phyloP scores from a whole-genome alignment of 2,113 vertebrate species.

The Rhabdomys dilectus region DNA sequence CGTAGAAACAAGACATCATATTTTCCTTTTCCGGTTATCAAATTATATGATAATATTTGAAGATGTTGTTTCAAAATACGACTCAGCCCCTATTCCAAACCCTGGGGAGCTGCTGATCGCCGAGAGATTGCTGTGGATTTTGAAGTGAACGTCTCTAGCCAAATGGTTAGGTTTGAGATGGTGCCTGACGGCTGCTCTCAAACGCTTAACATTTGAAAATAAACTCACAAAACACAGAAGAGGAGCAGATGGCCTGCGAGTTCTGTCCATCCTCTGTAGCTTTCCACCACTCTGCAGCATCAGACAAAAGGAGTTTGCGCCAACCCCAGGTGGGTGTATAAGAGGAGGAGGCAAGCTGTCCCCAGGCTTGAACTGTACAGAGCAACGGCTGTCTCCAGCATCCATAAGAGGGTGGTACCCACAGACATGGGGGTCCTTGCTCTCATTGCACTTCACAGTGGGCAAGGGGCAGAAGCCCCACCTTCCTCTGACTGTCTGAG shows the following conservation, averaged over 20 bases:
- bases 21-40: constrained; percentile 58
- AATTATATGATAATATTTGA: constrained; percentile 76
- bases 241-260: constrained; percentile 83
- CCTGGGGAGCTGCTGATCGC: constrained; percentile 35
- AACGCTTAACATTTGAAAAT: constrained; percentile 87
- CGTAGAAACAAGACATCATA: constrained; percentile 62
- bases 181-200: constrained; percentile 85
- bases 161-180: constrained; percentile 85
- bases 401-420: neutral
- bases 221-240: constrained; percentile 86
- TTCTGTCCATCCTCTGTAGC: constrained; percentile 76
- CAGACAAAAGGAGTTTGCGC: constrained; percentile 25
- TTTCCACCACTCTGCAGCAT: constrained; percentile 69
- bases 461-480: neutral
- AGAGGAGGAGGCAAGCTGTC: constrained; percentile 63
- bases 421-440: neutral
- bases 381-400: constrained; percentile 13
- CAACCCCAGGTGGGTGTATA: constrained; percentile 26
- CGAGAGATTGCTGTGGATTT: constrained; percentile 10
- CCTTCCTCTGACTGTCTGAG: neutral
- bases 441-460: neutral
- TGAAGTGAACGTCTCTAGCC: constrained; percentile 75
- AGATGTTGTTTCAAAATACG: constrained; percentile 72
- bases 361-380: constrained; percentile 67
- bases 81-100: constrained; percentile 45